Percentiles rank a stretch among this genome's conserved stretches.
Conservation (phyloP, 23 tunicate genomes). For the Diplosoma virens region DNA sequence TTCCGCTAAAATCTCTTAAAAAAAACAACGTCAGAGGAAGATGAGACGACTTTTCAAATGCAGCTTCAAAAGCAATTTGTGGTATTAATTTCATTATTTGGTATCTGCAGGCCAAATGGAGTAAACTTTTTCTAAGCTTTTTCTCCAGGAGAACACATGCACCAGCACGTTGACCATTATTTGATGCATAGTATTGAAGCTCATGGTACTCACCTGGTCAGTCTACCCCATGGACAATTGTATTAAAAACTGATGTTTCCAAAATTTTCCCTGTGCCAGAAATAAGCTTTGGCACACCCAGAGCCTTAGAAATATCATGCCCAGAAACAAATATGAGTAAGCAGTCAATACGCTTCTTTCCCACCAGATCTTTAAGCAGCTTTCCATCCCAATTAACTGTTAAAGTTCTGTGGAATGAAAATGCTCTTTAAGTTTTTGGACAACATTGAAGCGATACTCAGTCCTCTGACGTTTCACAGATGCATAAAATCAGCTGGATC, state of each 20-base stretch:
- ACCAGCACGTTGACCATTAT: not conserved
- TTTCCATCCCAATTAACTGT: not conserved
- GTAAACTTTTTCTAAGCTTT: not conserved
- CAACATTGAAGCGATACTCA: not conserved
- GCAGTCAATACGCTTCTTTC: not conserved
- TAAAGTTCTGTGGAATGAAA: not conserved
- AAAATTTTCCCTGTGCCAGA: not conserved
- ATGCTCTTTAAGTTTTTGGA: not conserved
- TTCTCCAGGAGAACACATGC: not conserved
- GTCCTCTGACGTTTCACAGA: not conserved
- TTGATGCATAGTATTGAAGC: not conserved
- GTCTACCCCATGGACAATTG: not conserved
- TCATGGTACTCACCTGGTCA: not conserved
- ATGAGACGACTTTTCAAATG: conserved; percentile 1
- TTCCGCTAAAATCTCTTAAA: not conserved
- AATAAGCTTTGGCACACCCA: not conserved
- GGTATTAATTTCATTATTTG: not conserved
- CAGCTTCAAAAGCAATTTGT: conserved; percentile 3
- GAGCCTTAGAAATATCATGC: not conserved
- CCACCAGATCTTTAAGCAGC: not conserved
- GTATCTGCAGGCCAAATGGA: not conserved
- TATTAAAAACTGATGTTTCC: not conserved
- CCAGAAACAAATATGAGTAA: not conserved
- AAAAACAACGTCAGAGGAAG: not conserved
- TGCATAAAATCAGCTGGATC: not conserved